Conservation (phyloP, 2,888 invertebrate species). For the Hemicrepidius hirtus region DNA sequence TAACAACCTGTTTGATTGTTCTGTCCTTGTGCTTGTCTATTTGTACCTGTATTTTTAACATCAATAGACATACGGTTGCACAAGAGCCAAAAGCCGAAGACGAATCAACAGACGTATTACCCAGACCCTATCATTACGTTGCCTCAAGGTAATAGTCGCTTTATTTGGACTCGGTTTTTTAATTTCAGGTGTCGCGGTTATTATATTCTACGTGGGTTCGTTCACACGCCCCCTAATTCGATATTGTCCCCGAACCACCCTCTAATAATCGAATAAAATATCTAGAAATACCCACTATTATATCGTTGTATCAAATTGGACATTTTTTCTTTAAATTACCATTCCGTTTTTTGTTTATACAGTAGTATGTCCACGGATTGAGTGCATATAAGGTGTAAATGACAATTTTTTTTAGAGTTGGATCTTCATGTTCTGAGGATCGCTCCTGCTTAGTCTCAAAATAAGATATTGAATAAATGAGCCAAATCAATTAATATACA, state of each 20-base stretch:
- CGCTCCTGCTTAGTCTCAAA: no score
- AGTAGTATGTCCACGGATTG: no score
- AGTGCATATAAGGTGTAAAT: no score
- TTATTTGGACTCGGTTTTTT: conserved; percentile 58
- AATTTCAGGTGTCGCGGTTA: conserved; percentile 56
- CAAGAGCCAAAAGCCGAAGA: conserved; percentile 51
- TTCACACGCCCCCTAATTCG: conserved; percentile 57
- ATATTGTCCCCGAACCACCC: conserved; percentile 54
- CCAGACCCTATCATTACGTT: conserved; percentile 57
- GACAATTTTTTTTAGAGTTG: no score
- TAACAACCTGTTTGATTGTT: conserved; percentile 10
- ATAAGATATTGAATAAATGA: no score
- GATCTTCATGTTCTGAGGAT: no score
- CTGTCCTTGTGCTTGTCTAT: conserved; percentile 34
- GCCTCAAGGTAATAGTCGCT: conserved; percentile 59
- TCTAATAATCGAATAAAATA: conserved; percentile 45
- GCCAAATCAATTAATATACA: no score
- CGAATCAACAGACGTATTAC: conserved; percentile 56
- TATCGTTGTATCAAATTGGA: conserved; percentile 45
- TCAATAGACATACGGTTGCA: conserved; percentile 43
- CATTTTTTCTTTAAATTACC: conserved; percentile 29
- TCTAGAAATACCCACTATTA: conserved; percentile 39
- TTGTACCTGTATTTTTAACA: conserved; percentile 43
- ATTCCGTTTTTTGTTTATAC: neutral
- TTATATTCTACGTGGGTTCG: conserved; percentile 45